Conservation (phyloP, 2,888 invertebrate species). For the Lucinisca nassula region DNA sequence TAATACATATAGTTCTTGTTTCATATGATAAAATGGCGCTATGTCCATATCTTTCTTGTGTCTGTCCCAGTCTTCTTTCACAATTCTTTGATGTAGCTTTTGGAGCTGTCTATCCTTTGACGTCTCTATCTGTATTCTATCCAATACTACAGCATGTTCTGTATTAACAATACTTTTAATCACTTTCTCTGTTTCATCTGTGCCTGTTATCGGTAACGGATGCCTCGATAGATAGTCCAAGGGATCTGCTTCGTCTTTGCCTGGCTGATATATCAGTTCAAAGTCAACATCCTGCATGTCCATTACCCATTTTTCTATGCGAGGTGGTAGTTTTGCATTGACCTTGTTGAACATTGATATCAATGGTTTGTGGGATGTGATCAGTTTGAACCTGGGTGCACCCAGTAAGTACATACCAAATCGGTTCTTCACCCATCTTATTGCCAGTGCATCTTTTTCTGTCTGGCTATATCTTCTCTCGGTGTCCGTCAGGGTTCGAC, state of each 20-base stretch:
- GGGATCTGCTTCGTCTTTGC: constrained; percentile 43
- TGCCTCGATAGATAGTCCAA: constrained; percentile 46
- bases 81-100: background rate
- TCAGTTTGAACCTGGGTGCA: constrained; percentile 52
- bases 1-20: constrained; percentile 15
- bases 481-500: constrained; percentile 46
- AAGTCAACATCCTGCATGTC: constrained; percentile 46
- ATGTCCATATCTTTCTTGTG: background rate
- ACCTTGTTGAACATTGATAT: constrained; percentile 43
- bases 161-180: background rate
- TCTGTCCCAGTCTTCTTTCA: too few relatives aligned
- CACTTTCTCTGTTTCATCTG: constrained; percentile 18
- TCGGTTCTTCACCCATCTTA: constrained; percentile 43
- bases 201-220: background rate
- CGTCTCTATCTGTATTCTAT: background rate
- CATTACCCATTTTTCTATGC: constrained; percentile 43
- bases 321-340: constrained; percentile 2
- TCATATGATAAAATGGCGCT: constrained; percentile 6
- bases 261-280: constrained; percentile 59
- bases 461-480: too few relatives aligned
- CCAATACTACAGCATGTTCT: constrained; percentile 1
- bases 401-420: constrained; percentile 55
- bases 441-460: constrained; percentile 26
- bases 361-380: constrained; percentile 38
- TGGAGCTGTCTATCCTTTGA: constrained; percentile 14